Conservation (phyloP, 1,140 invertebrate species). For the Dryas iulia region DNA sequence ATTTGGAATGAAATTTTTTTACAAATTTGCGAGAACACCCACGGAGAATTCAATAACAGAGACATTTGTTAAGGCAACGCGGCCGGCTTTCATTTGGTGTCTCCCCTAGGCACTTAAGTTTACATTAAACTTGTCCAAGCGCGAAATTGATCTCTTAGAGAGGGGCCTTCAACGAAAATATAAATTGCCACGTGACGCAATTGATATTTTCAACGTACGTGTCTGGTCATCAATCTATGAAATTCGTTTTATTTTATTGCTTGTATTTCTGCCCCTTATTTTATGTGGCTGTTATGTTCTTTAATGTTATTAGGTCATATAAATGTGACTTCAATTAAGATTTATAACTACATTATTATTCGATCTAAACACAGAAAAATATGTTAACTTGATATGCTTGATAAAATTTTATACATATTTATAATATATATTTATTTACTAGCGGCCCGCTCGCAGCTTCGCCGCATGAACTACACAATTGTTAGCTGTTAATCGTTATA, state of each 20-base stretch:
- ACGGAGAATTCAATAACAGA: conserved; percentile 70
- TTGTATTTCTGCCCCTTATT: not conserved
- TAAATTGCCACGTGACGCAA: conserved; percentile 69
- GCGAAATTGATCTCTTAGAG: conserved; percentile 78
- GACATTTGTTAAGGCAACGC: conserved; percentile 68
- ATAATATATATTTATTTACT: too few species aligned
- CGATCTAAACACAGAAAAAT: too few species aligned
- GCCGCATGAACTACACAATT: too few species aligned
- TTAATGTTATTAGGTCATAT: not conserved
- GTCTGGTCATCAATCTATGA: conserved; percentile 25
- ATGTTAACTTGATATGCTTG: too few species aligned
- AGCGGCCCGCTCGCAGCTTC: too few species aligned
- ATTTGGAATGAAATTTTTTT: conserved; percentile 20
- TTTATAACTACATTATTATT: too few species aligned
- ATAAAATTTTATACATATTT: too few species aligned
- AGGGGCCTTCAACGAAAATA: conserved; percentile 66
- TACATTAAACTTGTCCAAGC: conserved; percentile 77
- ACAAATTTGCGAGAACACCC: conserved; percentile 44
- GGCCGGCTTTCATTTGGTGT: conserved; percentile 68
- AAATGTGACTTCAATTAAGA: too few species aligned
- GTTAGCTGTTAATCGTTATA: too few species aligned
- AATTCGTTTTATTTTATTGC: conserved; percentile 24
- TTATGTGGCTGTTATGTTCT: not conserved
- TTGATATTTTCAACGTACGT: conserved; percentile 53
- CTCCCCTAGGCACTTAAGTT: conserved; percentile 75